phyloP scores from a whole-genome alignment of 2,113 vertebrate species.

The Elephantulus edwardii region DNA sequence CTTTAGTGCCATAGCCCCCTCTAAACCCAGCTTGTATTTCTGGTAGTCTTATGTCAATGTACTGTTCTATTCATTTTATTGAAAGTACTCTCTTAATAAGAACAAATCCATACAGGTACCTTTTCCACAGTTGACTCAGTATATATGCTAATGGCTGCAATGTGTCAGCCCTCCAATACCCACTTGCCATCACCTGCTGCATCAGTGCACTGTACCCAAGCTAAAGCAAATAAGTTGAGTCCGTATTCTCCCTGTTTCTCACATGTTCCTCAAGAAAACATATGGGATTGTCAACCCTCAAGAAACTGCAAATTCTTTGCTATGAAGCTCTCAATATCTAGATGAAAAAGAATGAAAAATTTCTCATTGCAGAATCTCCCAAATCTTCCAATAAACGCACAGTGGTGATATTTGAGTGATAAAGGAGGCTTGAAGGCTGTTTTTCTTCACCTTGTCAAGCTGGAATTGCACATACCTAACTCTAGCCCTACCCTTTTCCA shows the following conservation, averaged over 20 bases:
- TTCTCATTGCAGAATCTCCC: not conserved
- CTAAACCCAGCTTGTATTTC: too few species aligned
- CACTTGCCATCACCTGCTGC: not conserved
- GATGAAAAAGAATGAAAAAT: not conserved
- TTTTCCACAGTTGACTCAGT: not conserved
- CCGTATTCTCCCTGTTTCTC: not conserved
- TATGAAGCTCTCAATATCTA: not conserved
- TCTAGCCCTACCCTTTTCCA: not conserved
- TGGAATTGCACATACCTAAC: not conserved
- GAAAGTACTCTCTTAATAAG: not conserved
- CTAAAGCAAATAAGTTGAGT: not conserved
- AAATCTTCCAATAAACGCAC: not conserved
- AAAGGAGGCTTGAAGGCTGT: rapidly evolving
- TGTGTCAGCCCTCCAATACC: not conserved
- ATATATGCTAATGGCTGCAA: rapidly evolving
- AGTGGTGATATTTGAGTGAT: rapidly evolving
- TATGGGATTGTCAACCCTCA: not conserved
- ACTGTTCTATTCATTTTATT: not conserved
- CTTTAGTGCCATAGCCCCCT: too few species aligned
- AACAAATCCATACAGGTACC: not conserved
- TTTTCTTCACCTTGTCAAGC: too few species aligned
- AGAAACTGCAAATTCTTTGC: not conserved
- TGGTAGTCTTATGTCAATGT: too few species aligned
- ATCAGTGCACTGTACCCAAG: not conserved
- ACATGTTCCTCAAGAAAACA: rapidly evolving